phyloP scores from a whole-genome alignment of 2,797 vertebrate species.

The Xiphophorus birchmanni region DNA sequence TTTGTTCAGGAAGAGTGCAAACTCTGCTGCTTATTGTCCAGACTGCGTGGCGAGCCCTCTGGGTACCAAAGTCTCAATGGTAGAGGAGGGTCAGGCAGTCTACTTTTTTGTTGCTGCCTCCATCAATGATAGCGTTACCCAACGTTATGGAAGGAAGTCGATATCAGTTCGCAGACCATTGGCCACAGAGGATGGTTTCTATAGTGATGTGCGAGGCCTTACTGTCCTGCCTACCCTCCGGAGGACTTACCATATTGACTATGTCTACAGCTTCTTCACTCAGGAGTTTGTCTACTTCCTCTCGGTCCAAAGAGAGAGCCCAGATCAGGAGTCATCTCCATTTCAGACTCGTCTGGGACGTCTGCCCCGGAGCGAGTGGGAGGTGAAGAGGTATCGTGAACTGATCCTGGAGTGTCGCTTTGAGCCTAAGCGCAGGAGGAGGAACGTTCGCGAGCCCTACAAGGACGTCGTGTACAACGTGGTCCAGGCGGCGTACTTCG shows the following conservation, averaged over 20 bases:
- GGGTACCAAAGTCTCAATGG: constrained; percentile 88
- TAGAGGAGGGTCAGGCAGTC: constrained; percentile 82
- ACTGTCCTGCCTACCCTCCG: constrained; percentile 84
- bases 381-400: constrained; percentile 87
- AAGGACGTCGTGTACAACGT: constrained; percentile 85
- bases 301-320: constrained; percentile 85
- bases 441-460: constrained; percentile 57
- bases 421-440: constrained; percentile 85
- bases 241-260: constrained; percentile 86
- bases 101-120: constrained; percentile 91
- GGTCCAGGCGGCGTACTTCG: constrained; percentile 88
- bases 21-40: constrained; percentile 83
- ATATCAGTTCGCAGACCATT: constrained; percentile 89
- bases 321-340: constrained; percentile 65
- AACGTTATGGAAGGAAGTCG: constrained; percentile 86
- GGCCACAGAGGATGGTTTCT: constrained; percentile 88
- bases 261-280: constrained; percentile 87
- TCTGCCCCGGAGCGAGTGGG: constrained; percentile 84
- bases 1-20: constrained; percentile 82
- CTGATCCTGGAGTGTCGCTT: constrained; percentile 90
- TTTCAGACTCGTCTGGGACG: constrained; percentile 89
- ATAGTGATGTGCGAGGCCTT: constrained; percentile 79
- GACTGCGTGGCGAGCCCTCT: constrained; percentile 93
- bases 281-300: constrained; percentile 90
- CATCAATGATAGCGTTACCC: constrained; percentile 82